Evolutionary conservation across 2,888 invertebrate genomes (phyloP), one percentile per base, ranked within the genome.

Genomic region (Torymus texanus): DNA sequence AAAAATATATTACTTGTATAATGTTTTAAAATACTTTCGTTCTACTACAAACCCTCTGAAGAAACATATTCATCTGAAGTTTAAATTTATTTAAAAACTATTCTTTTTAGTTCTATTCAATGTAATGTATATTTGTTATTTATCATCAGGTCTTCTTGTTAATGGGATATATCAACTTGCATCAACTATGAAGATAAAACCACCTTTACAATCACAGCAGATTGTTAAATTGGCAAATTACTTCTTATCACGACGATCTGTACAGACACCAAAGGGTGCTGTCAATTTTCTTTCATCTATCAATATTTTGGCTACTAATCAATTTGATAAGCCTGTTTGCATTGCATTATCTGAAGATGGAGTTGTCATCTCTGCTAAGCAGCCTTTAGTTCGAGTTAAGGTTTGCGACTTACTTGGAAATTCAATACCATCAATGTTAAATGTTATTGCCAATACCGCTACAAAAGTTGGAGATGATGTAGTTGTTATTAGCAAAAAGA

Each of bases 221-320:
- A 94, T 94, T 1, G 93, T 95, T 68, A 98, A 98, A 92, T 95
- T 99, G 86, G 94, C 95, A 0, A 95, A 95, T 88, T 99, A 98
- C 91, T 93, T 98, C 86, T 91, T 98, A 81, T 96, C 96, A 65
- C 93, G 98, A 62, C 95, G 95, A 84, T 96, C 97, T 65, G 98
- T 98, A 2, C 97, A 95, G 89, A 94, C 95, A 3, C 92, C 96
- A 0, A 95, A 95, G 87, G 97, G 97, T 53, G 96, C 96, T 5
- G 94, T 95, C 81, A 93, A 95, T 75, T 92, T 99, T 41, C 91
- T 98, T 0, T 95, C 96, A 82, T 96, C 96, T 0, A 92, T 97
- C 24, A 92, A 92, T 61, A 93, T 94, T 0, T 91, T 96, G 14
- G 93, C 94, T 1, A 92, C 93, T 12, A 95, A 95, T 82, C 93